Evolutionary conservation across 2,888 invertebrate genomes (phyloP).

Genomic region (Amphipoea lucens): DNA sequence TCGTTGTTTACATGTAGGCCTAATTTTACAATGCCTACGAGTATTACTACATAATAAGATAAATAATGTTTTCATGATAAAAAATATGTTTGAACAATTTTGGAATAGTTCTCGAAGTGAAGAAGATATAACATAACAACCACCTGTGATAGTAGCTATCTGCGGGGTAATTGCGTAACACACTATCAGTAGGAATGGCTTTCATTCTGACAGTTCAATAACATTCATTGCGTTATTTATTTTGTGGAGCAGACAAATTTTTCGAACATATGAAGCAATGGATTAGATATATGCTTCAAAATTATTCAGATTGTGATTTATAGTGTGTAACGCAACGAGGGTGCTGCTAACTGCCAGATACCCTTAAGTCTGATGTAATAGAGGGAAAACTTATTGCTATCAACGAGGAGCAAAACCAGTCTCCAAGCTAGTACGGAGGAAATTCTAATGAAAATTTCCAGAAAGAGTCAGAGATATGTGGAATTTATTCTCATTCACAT

Average conservation of each 20-base stretch:
- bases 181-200: neutral
- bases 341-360: neutral
- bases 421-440: neutral
- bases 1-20: constrained; percentile 44
- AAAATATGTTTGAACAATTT: constrained; percentile 10
- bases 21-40: constrained; percentile 30
- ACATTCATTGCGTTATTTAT: neutral
- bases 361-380: no score
- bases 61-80: constrained; percentile 11
- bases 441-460: neutral
- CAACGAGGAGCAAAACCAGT: neutral
- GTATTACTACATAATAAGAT: constrained; percentile 12
- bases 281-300: no score
- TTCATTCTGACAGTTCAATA: neutral
- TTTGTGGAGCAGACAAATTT: neutral
- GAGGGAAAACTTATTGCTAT: neutral
- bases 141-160: neutral
- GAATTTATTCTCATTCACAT: constrained; percentile 22
- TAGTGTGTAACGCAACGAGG: neutral
- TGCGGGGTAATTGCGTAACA: no score
- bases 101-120: neutral
- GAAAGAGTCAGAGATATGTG: no score
- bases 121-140: no score
- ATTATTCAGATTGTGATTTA: neutral
- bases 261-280: neutral